Base-by-base conservation (phyloP, 2,888 invertebrate genomes). In the Melanostoma mellinum region DNA sequence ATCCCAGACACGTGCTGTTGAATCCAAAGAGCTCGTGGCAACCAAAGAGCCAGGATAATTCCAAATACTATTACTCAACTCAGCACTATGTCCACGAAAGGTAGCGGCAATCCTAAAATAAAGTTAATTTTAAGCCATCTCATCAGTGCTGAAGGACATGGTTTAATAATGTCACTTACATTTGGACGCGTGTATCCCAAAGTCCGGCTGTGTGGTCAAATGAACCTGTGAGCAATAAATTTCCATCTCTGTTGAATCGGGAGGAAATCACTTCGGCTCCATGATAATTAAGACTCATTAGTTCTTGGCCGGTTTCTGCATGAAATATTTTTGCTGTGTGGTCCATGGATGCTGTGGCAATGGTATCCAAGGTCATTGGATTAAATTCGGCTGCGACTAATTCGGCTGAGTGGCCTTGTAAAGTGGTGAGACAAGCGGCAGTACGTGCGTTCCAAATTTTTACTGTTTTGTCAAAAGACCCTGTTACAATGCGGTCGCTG, bases 391-490 rank as follows among this genome's bases (percentile, higher is more conserved):
- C 93, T 0, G 93, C 93, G 48, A 96, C 95, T 69, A 95, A 94
- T 91, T 96, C 96, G 0, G 94, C 96, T 0, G 92, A 92, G 88
- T 97, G 96, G 0, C 97, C 97, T 91, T 94, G 93, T 63, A 96
- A 92, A 0, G 95, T 95, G 53, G 93, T 92, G 69, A 94, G 91
- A 87, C 95, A 95, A 42, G 93, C 92, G 0, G 95, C 96, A 0
- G 92, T 94, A 63, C 92, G 92, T 0, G 94, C 92, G 71, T 94
- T 93, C 97, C 96, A 97, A 46, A 97, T 91, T 87, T 94, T 94
- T 0, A 95, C 95, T 0, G 95, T 95, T 89, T 94, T 95, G 90
- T 97, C 97, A 87, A 96, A 96, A 0, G 96, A 96, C 3, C 95
- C 95, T 0, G 97, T 96, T 86, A 96, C 91, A 5, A 96, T 93